Conservation (phyloP, 2,797 vertebrate genomes). For the Malurus leucopterus region DNA sequence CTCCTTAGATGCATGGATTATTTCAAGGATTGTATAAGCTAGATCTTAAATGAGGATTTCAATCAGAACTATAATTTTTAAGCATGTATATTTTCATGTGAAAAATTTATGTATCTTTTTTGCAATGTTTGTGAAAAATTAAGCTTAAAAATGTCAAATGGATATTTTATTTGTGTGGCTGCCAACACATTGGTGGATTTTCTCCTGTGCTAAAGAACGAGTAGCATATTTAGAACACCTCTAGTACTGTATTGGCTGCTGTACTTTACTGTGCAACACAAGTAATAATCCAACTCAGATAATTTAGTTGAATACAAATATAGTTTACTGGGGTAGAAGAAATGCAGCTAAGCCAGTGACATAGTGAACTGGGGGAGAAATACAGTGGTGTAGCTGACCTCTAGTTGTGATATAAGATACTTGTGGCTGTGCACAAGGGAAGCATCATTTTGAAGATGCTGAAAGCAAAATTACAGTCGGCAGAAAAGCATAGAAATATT, state of each 20-base stretch:
- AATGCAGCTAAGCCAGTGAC: neutral
- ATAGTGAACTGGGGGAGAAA: neutral
- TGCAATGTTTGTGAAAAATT: fast-evolving
- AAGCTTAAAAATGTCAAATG: neutral
- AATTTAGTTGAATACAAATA: neutral
- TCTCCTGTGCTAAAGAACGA: neutral
- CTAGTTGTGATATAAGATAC: neutral
- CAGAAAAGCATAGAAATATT: neutral
- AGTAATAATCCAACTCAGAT: neutral
- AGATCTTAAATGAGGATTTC: neutral
- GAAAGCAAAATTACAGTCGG: neutral
- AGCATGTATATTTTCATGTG: neutral
- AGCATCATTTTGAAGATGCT: neutral
- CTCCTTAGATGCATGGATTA: neutral
- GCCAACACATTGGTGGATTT: neutral
- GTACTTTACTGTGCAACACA: neutral
- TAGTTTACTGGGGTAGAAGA: neutral
- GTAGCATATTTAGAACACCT: neutral
- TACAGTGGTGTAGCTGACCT: neutral
- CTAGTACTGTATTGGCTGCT: neutral
- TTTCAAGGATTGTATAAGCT: neutral
- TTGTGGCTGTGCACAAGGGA: neutral
- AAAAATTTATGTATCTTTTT: neutral
- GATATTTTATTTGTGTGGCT: neutral
- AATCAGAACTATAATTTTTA: neutral